Evolutionary conservation across 1,140 invertebrate genomes (phyloP).

Genomic region (Papilio glaucus): DNA sequence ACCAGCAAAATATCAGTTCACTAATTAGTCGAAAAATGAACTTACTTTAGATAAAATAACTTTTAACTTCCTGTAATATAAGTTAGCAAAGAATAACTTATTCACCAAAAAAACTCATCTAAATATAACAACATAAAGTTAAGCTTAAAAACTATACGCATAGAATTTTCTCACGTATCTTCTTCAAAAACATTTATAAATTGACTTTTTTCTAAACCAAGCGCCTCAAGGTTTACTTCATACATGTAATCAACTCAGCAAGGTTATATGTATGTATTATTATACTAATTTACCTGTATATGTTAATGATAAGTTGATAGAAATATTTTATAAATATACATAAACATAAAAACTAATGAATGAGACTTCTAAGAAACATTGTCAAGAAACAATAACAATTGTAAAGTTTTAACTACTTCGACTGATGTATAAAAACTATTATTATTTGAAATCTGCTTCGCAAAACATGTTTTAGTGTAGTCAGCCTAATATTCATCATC

Average conservation of each 20-base stretch:
- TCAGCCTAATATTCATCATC: too few species aligned
- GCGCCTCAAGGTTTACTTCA: background rate
- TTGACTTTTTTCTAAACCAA: background rate
- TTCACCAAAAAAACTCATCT: background rate
- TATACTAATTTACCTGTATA: background rate
- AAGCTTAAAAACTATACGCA: background rate
- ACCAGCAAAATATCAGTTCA: too few species aligned
- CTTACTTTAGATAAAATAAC: background rate
- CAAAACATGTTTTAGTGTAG: background rate
- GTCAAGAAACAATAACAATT: background rate
- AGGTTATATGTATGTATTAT: background rate
- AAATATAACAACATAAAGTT: constrained; percentile 2
- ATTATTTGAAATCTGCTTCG: background rate
- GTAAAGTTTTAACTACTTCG: background rate
- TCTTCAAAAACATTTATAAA: constrained; percentile 12
- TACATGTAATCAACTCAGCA: constrained; percentile 2
- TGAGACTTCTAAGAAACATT: constrained; percentile 2
- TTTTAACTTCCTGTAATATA: constrained; percentile 15
- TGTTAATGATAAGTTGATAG: too few species aligned
- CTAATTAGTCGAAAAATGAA: too few species aligned
- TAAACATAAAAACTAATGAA: constrained; percentile 12
- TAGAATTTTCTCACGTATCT: constrained; percentile 11
- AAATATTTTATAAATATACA: constrained; percentile 8
- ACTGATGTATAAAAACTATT: background rate
- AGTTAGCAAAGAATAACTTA: background rate